phyloP scores from a whole-genome alignment of 2,113 vertebrate species.

The Psittacara wagleri region DNA sequence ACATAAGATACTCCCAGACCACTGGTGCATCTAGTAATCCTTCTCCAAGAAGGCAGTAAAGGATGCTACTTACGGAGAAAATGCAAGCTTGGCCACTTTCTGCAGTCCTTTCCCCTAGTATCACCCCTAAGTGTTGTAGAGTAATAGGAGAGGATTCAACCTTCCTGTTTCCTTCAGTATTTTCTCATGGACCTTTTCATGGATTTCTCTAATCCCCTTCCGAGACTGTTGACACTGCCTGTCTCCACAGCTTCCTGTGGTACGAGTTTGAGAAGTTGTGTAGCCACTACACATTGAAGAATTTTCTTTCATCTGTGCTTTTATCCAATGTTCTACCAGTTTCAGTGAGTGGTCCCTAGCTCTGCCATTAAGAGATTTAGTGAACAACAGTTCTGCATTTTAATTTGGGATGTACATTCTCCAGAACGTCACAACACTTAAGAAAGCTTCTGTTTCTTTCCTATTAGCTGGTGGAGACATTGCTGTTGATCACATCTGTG shows the following conservation, averaged over 20 bases:
- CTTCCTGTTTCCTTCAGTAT: background rate
- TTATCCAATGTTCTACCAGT: slow-evolving; percentile 27
- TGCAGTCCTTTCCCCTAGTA: background rate
- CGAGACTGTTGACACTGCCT: slow-evolving; percentile 18
- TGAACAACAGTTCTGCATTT: background rate
- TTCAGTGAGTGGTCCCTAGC: background rate
- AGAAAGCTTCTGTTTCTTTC: too few relatives aligned
- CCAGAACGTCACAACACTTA: too few relatives aligned
- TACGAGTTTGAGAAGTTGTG: slow-evolving; percentile 10
- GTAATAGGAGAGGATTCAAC: background rate
- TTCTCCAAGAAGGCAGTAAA: background rate
- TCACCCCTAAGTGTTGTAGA: background rate
- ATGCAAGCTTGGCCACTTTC: background rate
- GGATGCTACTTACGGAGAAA: slow-evolving; percentile 15
- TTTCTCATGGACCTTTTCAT: background rate
- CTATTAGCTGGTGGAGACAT: too few relatives aligned
- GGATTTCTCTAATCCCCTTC: slow-evolving; percentile 23
- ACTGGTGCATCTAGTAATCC: too few relatives aligned
- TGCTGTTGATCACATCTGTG: too few relatives aligned
- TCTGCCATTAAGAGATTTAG: slow-evolving; percentile 11
- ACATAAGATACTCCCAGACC: too few relatives aligned
- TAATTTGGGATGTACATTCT: too few relatives aligned
- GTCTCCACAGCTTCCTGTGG: slow-evolving; percentile 37
- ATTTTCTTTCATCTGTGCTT: slow-evolving; percentile 51
- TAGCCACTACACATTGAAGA: slow-evolving; percentile 14